Base-by-base conservation (phyloP, 2,113 vertebrate species). In the Chaenogobius annularis region DNA sequence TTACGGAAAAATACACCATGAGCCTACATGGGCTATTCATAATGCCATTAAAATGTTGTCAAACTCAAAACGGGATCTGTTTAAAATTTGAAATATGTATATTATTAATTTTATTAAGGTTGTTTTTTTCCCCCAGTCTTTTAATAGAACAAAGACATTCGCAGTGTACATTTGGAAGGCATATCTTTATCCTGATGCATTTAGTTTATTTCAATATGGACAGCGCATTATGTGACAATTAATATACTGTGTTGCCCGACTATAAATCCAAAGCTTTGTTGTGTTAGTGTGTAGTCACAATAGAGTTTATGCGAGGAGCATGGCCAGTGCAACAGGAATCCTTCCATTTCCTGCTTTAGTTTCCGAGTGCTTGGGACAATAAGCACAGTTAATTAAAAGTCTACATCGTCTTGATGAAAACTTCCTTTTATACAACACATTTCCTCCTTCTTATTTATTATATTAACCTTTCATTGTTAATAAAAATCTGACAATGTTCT, bases 331-430 rank as follows among this genome's bases (percentile, higher is more conserved):
- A 86, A 87, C 84, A 86, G 82, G 87, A 90, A 85, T 87, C 85
- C 74, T 37, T 89, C 75, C 75, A 84, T 88, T 90, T 91, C 90
- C 90, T 88, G 81, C 79, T 78, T 83, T 84, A 82, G 80, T 87
- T 83, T 81, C 76, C 68, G 79, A 88, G 81, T 84, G 74, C 83
- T 88, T 88, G 58, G 62, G 77, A 89, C 77, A 90, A 88, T 89
- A 89, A 91, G 89, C 84, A 85, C 68, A 86, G 77, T 90, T 90
- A 89, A 89, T 90, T 91, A 88, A 91, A 91, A 89, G 85, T 87
- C 69, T 76, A 73, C 10, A 40, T 62, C 73, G 74, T 61, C 80
- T 81, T 40, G 8, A n/a, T 23, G 68, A 85, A 78, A 78, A 48
- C 75, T 58, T 86, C 74, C 83, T 55, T 78, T 40, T 75, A 37